Evolutionary conservation across 2,797 vertebrate genomes (phyloP).

Genomic region (Enteromius paludinosus): DNA sequence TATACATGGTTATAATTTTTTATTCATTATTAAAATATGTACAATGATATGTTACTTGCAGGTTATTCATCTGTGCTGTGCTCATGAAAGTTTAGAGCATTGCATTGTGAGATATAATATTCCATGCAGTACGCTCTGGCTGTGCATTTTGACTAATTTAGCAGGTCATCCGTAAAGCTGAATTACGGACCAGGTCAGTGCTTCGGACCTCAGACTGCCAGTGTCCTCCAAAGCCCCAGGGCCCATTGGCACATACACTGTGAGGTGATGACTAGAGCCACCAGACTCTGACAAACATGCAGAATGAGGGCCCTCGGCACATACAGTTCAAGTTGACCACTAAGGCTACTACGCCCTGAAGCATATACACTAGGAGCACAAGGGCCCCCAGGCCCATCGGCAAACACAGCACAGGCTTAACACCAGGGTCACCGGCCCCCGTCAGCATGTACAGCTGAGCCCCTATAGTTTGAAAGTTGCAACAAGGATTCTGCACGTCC

Average conservation of each 20-base stretch:
- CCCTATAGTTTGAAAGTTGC: constrained; percentile 2
- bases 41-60: not conserved
- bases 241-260: not conserved
- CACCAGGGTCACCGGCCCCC: constrained; percentile 10
- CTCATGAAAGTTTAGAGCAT: not conserved
- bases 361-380: not conserved
- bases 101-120: not conserved
- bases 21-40: not conserved
- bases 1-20: too few species aligned
- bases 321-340: not conserved
- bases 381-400: not conserved
- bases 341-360: not conserved
- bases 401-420: not conserved
- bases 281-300: not conserved
- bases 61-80: not conserved
- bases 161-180: not conserved
- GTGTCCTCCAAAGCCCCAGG: not conserved
- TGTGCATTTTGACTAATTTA: not conserved
- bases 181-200: constrained; percentile 2
- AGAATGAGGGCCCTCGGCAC: not conserved
- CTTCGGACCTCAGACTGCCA: not conserved
- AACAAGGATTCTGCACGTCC: not conserved
- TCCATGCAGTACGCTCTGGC: not conserved
- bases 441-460: constrained; percentile 25
- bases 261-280: not conserved